Evolutionary conservation across 2,888 invertebrate species (phyloP).

Genomic region (Phalera bucephala): DNA sequence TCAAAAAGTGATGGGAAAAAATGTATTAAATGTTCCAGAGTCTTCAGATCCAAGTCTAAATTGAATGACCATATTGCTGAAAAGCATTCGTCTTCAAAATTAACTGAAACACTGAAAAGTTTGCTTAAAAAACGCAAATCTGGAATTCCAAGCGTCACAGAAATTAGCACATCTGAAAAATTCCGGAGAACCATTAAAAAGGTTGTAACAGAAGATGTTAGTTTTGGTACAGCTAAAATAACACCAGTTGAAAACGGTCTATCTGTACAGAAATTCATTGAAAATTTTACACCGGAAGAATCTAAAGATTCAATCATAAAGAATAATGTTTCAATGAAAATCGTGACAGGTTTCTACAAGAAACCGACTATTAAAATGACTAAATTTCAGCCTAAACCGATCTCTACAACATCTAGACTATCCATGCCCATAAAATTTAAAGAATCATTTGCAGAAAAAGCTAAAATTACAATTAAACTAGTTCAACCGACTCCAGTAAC

Average conservation of each 20-base stretch:
- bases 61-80: slow-evolving; percentile 46
- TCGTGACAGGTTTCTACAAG: slow-evolving; percentile 13
- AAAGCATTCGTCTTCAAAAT: slow-evolving; percentile 52
- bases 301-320: slow-evolving; percentile 18
- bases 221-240: slow-evolving; percentile 38
- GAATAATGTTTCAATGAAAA: slow-evolving; percentile 34
- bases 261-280: slow-evolving; percentile 65
- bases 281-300: slow-evolving; percentile 62
- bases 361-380: slow-evolving; percentile 49
- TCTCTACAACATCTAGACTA: slow-evolving; percentile 19
- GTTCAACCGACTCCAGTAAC: slow-evolving; percentile 18
- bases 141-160: slow-evolving; percentile 11
- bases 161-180: slow-evolving; percentile 28
- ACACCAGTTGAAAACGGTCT: slow-evolving; percentile 33
- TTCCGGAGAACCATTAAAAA: slow-evolving; percentile 52
- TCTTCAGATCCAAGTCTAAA: slow-evolving; percentile 44
- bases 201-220: slow-evolving; percentile 21
- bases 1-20: slow-evolving; percentile 43
- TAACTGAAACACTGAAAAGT: slow-evolving; percentile 63
- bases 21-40: slow-evolving; percentile 59
- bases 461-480: slow-evolving; percentile 40
- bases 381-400: slow-evolving; percentile 35
- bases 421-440: slow-evolving; percentile 56
- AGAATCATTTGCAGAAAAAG: slow-evolving; percentile 22
- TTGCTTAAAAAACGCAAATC: slow-evolving; percentile 54